Conservation (phyloP, 2,113 vertebrate species). For the Phocoena phocoena region DNA sequence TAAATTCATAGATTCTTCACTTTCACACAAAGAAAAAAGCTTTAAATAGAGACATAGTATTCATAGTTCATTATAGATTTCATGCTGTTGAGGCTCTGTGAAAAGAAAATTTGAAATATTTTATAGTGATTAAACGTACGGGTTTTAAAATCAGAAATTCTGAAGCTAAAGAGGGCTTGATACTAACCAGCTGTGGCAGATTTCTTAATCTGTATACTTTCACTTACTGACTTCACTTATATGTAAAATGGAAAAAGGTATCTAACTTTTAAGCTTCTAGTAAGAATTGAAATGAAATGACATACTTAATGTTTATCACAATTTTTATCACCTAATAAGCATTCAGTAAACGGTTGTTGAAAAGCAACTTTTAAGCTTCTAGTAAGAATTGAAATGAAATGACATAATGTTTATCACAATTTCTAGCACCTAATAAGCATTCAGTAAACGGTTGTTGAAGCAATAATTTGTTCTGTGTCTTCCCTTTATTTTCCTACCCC, state of each 20-base stretch:
- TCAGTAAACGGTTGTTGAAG: background rate
- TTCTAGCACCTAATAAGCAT: background rate
- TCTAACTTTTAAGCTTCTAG: background rate
- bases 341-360: background rate
- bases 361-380: background rate
- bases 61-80: background rate
- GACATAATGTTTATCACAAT: background rate
- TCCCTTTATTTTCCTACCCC: background rate
- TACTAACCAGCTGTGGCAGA: background rate
- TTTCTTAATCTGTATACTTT: background rate
- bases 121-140: background rate
- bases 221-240: background rate
- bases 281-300: background rate
- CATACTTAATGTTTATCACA: background rate
- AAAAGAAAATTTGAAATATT: conserved; percentile 2
- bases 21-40: background rate
- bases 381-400: background rate
- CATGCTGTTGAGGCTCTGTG: background rate
- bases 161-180: background rate
- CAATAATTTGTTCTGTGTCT: background rate
- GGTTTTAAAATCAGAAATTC: background rate
- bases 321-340: background rate
- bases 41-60: background rate
- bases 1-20: background rate
- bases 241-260: background rate